Base-by-base conservation (phyloP, 2,797 vertebrate genomes). In the Gorsachius magnificus region DNA sequence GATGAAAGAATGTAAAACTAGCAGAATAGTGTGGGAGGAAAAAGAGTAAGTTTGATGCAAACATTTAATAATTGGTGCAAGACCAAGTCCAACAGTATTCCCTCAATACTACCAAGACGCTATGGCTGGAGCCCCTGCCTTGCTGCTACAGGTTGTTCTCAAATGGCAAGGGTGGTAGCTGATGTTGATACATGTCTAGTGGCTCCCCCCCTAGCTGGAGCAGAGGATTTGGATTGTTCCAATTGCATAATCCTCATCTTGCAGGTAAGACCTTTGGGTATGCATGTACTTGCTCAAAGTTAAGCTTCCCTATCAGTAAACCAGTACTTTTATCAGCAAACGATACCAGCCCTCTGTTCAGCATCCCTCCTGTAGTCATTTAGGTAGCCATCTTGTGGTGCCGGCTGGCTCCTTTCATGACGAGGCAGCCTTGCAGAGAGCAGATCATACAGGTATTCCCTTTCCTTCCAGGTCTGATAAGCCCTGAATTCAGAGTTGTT, bases 401-500 rank as follows among this genome's bases (percentile, higher is more conserved):
- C 54, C 79, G 77, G 12, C 29, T 58, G 36, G 20, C 54, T 53
- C 20, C 43, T 41, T 26, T 16, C 9, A 5, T 4, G 17, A 10
- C 1, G 26, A 29, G 31, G 60, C 45, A 76, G 8, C 28, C 45
- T 68, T 35, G 18, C 20, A 19, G 78, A 77, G 58, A n/a, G n/a
- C n/a, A n/a, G n/a, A 9, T 68, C 35, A 65, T 33, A 22, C 5
- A 25, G 14, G 5, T 58, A 6, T 15, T 43, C 6, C 22, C 4
- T 21, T 63, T 63, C 48, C 38, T 85, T 76, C n/a, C 24, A 17
- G 9, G 20, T 29, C 45, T 63, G 46, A 13, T 5, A 35, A 12
- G 35, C 54, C 43, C 7, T 0, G 16, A 26, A 31, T 35, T 26
- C 0, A 1, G 19, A 5, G 53, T 21, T 21, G 29, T 41, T 12